Base-by-base conservation (phyloP, 2,888 invertebrate genomes). In the Neoscelio sp. region DNA sequence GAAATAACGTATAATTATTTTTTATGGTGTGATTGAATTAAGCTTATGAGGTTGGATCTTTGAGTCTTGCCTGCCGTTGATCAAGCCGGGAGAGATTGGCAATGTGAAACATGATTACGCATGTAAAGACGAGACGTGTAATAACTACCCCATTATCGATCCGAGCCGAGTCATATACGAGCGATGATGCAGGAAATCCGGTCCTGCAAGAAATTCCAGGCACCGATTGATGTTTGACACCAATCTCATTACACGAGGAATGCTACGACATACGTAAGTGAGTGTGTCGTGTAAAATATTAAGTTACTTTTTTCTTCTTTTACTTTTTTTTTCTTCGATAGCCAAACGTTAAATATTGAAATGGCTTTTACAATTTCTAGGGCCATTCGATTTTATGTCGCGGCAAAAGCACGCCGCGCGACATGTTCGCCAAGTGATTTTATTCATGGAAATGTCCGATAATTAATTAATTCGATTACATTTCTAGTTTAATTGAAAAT, bases 121-220 rank as follows among this genome's bases (percentile, higher is more conserved):
- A 83, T 84, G 82, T 82, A 82, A 85, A 87, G 87, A 87, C 87
- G 87, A 88, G 87, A 86, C 82, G 84, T 85, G 85, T 87, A 88
- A 89, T 89, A 89, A 89, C 87, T 88, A 89, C 88, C 88, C 87
- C 88, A 89, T 89, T 88, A 89, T 87, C 85, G 80, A 82, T 82
- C 82, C 80, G 52, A 75, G 80, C 70, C 60, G 77, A 74, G 65
- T 62, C 70, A 56, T 77, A 78, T 75, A 77, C 75, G 73, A 79
- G 75, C 79, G 73, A 62, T 78, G 82, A 79, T 77, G 76, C 68
- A 80, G 85, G 84, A 86, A 85, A 87, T 87, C 85, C 81, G 85
- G 85, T 84, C 84, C 84, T 82, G 77, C 82, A 65, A 76, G 73
- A 73, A 76, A 80, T 82, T 76, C 74, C 80, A 77, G 26, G 60